These are phyloP conservation scores for Chlorodrepanis virens DNA, from an alignment of 2,113 vertebrate genomes.

Conservation along the genomic window DNA sequence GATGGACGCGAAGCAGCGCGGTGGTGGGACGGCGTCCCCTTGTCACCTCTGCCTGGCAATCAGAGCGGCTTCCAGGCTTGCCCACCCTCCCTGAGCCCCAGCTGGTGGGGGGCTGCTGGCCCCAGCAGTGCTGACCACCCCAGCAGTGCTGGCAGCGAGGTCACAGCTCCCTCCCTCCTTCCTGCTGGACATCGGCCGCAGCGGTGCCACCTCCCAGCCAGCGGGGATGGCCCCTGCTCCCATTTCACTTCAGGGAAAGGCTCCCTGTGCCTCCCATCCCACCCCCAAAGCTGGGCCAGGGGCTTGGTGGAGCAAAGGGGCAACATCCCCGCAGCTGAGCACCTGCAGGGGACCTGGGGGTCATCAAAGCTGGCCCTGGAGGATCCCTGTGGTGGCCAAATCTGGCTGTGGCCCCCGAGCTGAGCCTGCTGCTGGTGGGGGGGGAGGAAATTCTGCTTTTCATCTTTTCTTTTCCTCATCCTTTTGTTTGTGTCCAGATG, in stretches of 20 bases:
- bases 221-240: not conserved
- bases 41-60: not conserved
- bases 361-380: not conserved
- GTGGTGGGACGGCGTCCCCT: not conserved
- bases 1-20: rapidly evolving
- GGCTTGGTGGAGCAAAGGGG: not conserved
- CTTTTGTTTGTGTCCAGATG: conserved; percentile 22
- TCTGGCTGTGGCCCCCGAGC: not conserved
- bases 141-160: not conserved
- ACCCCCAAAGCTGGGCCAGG: not conserved
- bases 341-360: not conserved
- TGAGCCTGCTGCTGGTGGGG: not conserved
- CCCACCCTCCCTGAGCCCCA: rapidly evolving
- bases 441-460: not conserved
- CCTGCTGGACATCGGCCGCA: rapidly evolving
- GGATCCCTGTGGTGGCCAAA: not conserved
- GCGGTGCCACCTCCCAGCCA: not conserved
- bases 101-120: not conserved
- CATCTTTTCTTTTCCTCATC: not conserved
- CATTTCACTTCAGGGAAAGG: not conserved
- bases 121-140: not conserved
- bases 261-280: not conserved
- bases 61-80: not conserved
- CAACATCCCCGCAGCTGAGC: not conserved
- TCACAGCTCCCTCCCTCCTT: not conserved